phyloP scores from a whole-genome alignment of 2,113 vertebrate genomes.

The Tachuris rubrigastra region DNA sequence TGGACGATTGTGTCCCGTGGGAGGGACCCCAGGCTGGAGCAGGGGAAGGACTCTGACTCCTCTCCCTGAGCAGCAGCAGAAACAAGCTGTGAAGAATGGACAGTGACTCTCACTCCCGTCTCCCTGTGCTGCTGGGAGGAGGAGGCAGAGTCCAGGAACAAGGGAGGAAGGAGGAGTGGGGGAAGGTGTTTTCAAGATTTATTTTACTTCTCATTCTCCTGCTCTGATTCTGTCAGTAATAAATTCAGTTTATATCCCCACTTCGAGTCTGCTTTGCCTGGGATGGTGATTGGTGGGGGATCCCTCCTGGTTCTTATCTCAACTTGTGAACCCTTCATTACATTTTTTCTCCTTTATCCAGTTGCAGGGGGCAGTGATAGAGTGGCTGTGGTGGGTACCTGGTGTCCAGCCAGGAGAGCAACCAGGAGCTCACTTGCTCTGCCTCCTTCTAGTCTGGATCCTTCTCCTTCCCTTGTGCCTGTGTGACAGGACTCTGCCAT shows the following conservation, averaged over 20 bases:
- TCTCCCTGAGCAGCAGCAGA: background rate
- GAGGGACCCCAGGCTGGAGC: background rate
- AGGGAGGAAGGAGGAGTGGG: background rate
- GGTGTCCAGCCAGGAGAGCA: background rate
- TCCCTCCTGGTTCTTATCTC: background rate
- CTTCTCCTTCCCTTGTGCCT: background rate
- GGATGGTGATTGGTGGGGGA: background rate
- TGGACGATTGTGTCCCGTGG: background rate
- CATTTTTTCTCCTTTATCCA: background rate
- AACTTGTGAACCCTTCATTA: background rate
- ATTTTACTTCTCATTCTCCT: background rate
- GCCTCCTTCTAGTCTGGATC: background rate
- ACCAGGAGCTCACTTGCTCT: background rate
- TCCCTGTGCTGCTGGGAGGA: background rate
- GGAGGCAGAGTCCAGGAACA: background rate
- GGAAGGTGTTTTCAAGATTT: background rate
- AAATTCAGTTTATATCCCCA: background rate
- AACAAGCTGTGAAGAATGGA: background rate
- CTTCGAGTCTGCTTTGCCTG: background rate
- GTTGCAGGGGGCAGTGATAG: background rate
- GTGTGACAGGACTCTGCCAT: background rate
- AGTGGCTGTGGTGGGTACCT: background rate
- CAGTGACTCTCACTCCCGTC: background rate
- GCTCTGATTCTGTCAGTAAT: background rate
- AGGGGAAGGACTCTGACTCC: background rate